These are phyloP conservation scores for Hydrophis major DNA, from an alignment of 2,797 vertebrate species.

Conservation along the genomic window DNA sequence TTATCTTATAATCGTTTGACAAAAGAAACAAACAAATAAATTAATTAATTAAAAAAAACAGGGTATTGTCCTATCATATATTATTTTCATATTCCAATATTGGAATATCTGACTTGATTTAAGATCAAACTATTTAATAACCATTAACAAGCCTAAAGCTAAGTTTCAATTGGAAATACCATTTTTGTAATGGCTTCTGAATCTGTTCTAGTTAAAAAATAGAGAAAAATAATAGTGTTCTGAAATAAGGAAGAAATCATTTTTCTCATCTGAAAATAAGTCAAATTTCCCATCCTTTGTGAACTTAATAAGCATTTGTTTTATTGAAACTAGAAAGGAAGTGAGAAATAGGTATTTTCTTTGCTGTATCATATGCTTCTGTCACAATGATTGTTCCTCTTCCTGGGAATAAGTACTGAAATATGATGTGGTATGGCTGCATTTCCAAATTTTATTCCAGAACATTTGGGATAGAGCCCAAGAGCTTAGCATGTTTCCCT, in stretches of 20 bases:
- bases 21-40: too few relatives aligned
- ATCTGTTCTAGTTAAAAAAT: constrained; percentile 34
- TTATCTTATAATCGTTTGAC: too few relatives aligned
- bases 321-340: constrained; percentile 63
- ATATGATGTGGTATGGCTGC: constrained; percentile 79
- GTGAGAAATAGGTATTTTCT: constrained; percentile 59
- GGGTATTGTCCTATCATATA: constrained; percentile 19
- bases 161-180: constrained; percentile 43
- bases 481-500: constrained; percentile 86
- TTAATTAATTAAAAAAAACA: not conserved
- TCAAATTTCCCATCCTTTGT: constrained; percentile 49
- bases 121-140: constrained; percentile 36
- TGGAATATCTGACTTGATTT: constrained; percentile 1
- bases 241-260: constrained; percentile 36
- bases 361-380: constrained; percentile 61
- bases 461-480: constrained; percentile 84
- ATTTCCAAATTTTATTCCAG: constrained; percentile 82
- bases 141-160: constrained; percentile 26
- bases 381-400: constrained; percentile 67
- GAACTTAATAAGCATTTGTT: constrained; percentile 65
- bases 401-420: constrained; percentile 82
- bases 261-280: constrained; percentile 45
- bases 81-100: constrained; percentile 25
- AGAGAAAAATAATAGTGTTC: not conserved
- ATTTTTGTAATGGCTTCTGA: constrained; percentile 39